These are phyloP conservation scores for Tortrix viridana DNA, from an alignment of 2,888 invertebrate genomes.

Conservation along the genomic window DNA sequence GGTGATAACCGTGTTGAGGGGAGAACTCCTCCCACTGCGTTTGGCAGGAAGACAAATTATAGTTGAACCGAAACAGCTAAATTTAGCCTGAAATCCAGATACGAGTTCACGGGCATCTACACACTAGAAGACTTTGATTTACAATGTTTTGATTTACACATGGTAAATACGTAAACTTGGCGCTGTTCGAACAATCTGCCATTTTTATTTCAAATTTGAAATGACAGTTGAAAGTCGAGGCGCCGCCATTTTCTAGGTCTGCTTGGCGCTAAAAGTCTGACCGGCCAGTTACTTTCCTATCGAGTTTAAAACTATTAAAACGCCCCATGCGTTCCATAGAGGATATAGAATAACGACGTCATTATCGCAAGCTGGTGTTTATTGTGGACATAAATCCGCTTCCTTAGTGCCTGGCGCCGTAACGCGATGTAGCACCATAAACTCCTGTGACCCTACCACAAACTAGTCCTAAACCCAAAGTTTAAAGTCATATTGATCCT, in stretches of 20 bases:
- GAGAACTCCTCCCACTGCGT: slow-evolving; percentile 19
- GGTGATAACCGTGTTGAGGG: slow-evolving; percentile 23
- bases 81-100: slow-evolving; percentile 35
- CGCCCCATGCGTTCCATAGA: slow-evolving; percentile 17
- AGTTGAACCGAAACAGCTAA: slow-evolving; percentile 32
- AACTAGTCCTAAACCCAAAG: no score
- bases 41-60: slow-evolving; percentile 39
- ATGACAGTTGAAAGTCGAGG: neutral
- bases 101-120: slow-evolving; percentile 30
- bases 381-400: slow-evolving; percentile 33
- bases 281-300: slow-evolving; percentile 4
- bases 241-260: neutral
- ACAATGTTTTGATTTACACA: slow-evolving; percentile 27
- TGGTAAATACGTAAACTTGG: neutral
- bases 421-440: slow-evolving; percentile 11
- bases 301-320: slow-evolving; percentile 26
- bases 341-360: slow-evolving; percentile 35
- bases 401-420: slow-evolving; percentile 14
- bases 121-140: slow-evolving; percentile 24
- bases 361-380: slow-evolving; percentile 22
- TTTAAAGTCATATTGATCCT: no score
- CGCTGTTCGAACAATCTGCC: neutral
- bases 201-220: neutral
- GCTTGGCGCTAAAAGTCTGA: slow-evolving; percentile 15
- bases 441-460: slow-evolving; percentile 17